Conservation (phyloP, 2,888 invertebrate species). For the Agrotis segetum region DNA sequence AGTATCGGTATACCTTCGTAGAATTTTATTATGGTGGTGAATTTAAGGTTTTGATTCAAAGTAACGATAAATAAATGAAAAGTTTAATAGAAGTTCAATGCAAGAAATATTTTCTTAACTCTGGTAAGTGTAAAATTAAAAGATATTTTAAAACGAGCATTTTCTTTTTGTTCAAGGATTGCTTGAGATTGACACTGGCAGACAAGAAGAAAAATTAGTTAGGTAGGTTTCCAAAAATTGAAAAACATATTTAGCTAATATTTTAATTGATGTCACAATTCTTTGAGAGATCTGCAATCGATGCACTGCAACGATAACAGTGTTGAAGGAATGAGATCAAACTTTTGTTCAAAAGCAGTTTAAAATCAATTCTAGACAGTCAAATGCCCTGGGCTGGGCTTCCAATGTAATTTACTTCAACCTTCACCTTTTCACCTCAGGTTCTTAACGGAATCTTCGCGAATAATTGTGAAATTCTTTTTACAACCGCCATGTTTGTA, state of each 20-base stretch:
- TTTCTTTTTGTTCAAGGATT: neutral
- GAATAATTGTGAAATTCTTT: slow-evolving; percentile 36
- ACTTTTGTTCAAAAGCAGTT: too few species aligned
- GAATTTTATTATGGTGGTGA: neutral
- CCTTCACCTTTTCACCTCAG: slow-evolving; percentile 43
- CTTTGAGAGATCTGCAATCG: too few species aligned
- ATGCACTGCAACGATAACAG: neutral
- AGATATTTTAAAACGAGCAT: neutral
- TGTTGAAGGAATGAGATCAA: neutral
- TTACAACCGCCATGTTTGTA: slow-evolving; percentile 18
- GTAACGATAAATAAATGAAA: too few species aligned
- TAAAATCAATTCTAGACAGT: neutral
- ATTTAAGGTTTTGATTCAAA: neutral
- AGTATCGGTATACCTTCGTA: neutral
- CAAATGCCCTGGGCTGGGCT: neutral
- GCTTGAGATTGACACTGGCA: neutral
- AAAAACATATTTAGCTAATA: too few species aligned
- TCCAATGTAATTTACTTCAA: slow-evolving; percentile 18
- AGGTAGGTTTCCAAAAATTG: too few species aligned
- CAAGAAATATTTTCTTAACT: neutral
- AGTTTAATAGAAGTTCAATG: neutral
- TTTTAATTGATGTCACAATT: neutral
- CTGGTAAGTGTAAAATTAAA: neutral
- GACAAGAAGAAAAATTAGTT: neutral
- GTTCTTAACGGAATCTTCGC: slow-evolving; percentile 25